phyloP scores from a whole-genome alignment of 2,113 vertebrate species.

The Gobiocypris rarus region DNA sequence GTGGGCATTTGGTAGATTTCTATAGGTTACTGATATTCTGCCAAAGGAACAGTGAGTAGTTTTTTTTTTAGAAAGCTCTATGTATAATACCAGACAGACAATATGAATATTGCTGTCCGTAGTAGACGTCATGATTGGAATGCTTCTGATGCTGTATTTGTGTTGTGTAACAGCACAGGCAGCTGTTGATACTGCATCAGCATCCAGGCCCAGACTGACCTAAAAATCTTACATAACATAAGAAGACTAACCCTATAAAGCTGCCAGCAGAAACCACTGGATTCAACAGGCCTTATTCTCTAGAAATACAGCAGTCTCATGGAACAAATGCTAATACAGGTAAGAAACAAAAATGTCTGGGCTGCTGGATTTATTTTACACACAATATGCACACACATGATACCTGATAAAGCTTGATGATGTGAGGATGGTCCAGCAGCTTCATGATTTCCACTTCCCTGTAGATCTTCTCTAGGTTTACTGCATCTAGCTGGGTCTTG shows the following conservation, averaged over 20 bases:
- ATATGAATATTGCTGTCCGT: background rate
- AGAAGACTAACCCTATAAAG: slow-evolving; percentile 32
- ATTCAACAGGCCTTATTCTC: background rate
- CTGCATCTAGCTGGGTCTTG: slow-evolving; percentile 95
- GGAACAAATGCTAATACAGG: background rate
- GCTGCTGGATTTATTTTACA: background rate
- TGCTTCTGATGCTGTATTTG: slow-evolving; percentile 20
- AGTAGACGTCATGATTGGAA: background rate
- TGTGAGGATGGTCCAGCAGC: slow-evolving; percentile 95
- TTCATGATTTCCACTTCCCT: slow-evolving; percentile 99
- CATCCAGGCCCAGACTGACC: slow-evolving; percentile 50
- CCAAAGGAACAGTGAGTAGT: background rate
- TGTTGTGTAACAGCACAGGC: slow-evolving; percentile 68
- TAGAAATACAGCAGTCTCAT: background rate
- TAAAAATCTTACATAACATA: slow-evolving; percentile 67
- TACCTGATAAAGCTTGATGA: slow-evolving; percentile 98
- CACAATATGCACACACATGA: background rate
- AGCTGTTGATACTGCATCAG: slow-evolving; percentile 62
- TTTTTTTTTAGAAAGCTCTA: background rate
- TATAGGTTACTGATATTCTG: background rate
- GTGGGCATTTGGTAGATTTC: background rate
- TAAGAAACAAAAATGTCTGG: background rate
- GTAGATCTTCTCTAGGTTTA: slow-evolving; percentile 98
- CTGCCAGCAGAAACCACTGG: slow-evolving; percentile 11
- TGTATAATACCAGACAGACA: background rate